Base-by-base conservation (phyloP, 2,113 vertebrate species). In the Odocoileus hemionus region DNA sequence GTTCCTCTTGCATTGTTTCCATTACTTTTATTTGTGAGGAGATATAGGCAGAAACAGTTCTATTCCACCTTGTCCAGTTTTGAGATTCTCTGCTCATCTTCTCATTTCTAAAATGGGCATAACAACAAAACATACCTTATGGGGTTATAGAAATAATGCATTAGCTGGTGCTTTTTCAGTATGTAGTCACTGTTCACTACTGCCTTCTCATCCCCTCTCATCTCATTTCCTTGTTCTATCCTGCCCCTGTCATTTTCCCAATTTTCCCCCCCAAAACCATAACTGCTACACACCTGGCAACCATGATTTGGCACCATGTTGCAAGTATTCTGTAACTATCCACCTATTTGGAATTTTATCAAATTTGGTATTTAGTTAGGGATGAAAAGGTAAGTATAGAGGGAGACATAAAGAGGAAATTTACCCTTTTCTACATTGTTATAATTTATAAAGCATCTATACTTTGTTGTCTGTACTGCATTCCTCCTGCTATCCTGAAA, bases 181-280 rank as follows among this genome's bases (percentile, higher is more conserved):
- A 12, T 23, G 16, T 15, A 45, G 61, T 30, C 33, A 39, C 21
- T 25, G 1, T 26, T 70, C 57, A 7, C 2, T 17, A 16, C 13
- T 57, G 8, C 1, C 80, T 36, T 25, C 10, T 19, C 12, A 12
- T 3, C 11, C 10, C 21, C 9, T 23, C 11, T n/a, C 3, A 36
- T 8, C 1, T 10, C 15, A 5, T 26, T 36, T 6, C 57, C 10
- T 2, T 0, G 4, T 5, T 16, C 5, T 16, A 2, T 23, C 23
- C 4, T 36, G 1, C 21, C 43, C 30, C 33, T 26, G 7, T 54
- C 23, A 6, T 52, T 57, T 64, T 4, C 39, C 16, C 45, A 21
- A 17, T 21, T 15, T 5, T n/a, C 3, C 16, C n/a, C n/a, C 7
- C 2, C 26, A 2, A n/a, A 58, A 11, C 26, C 36, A 9, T 39